phyloP scores from a whole-genome alignment of 2,797 vertebrate genomes.

The Manis javanica region DNA sequence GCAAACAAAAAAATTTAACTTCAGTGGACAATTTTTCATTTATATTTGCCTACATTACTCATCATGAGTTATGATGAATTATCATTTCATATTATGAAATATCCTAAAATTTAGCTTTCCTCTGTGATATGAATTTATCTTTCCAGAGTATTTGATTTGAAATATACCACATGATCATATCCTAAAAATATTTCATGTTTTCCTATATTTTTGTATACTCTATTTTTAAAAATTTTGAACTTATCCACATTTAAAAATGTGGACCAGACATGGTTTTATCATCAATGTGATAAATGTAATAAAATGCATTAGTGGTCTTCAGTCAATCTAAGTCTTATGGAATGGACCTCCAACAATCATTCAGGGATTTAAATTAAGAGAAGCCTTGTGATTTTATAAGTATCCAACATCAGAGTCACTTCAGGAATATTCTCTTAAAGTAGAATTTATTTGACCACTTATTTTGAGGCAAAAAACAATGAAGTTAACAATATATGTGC shows the following conservation, averaged over 20 bases:
- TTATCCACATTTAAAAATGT: background rate
- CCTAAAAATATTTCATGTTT: background rate
- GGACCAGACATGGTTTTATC: background rate
- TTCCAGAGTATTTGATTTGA: background rate
- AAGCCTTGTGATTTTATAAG: background rate
- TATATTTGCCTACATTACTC: constrained; percentile 24
- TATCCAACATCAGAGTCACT: background rate
- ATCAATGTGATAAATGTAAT: background rate
- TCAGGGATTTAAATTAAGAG: background rate
- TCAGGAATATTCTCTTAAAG: background rate
- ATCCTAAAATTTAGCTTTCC: constrained; percentile 2
- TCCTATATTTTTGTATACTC: background rate
- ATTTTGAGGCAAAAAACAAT: background rate
- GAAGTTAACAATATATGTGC: background rate
- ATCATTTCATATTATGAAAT: no score
- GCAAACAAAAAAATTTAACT: constrained; percentile 30
- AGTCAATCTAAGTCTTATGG: background rate
- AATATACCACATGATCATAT: background rate
- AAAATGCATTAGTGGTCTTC: background rate
- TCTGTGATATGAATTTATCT: background rate
- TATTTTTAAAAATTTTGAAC: background rate
- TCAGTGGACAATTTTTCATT: background rate
- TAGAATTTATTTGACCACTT: background rate
- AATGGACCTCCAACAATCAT: background rate
- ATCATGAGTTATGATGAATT: background rate